A percentile compares a stretch with the other conserved stretches of the same genome.
phyloP scores from a whole-genome alignment of 2,888 invertebrate species.

The Slavum lentiscoides region DNA sequence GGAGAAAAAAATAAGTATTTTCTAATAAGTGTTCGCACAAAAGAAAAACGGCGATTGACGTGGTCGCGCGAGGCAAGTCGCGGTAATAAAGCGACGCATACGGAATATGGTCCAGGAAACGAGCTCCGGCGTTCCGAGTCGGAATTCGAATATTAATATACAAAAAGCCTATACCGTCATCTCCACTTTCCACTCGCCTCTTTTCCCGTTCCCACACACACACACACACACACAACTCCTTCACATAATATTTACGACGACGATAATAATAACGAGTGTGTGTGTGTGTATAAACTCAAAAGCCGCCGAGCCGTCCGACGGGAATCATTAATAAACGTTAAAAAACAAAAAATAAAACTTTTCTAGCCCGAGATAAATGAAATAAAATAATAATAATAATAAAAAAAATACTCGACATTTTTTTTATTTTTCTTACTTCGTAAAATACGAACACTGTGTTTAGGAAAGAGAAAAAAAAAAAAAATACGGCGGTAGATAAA shows the following conservation, averaged over 20 bases:
- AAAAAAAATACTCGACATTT: conserved; percentile 15
- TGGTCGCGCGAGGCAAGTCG: background rate
- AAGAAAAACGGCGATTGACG: conserved; percentile 30
- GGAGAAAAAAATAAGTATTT: conserved; percentile 6
- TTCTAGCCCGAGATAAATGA: conserved; percentile 21
- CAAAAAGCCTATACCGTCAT: conserved; percentile 12
- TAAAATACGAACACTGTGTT: background rate
- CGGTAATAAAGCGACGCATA: background rate
- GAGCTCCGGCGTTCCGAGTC: background rate
- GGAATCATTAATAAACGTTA: conserved; percentile 36
- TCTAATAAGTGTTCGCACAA: conserved; percentile 28
- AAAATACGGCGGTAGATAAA: conserved; percentile 10
- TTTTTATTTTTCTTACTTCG: conserved; percentile 7
- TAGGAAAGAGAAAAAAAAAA: conserved; percentile 11
- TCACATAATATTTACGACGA: background rate
- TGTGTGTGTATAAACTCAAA: background rate
- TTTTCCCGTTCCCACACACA: too few species aligned
- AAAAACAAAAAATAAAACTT: conserved; percentile 7
- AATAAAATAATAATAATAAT: conserved; percentile 8
- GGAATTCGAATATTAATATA: conserved; percentile 49
- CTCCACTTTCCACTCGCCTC: too few species aligned
- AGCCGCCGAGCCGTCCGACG: background rate
- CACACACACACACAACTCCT: background rate
- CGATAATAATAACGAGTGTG: background rate
- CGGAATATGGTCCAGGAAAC: background rate